Evolutionary conservation across 2,797 vertebrate species (phyloP), one percentile per base, ranked within the genome.

Genomic region (Valencia hispanica): DNA sequence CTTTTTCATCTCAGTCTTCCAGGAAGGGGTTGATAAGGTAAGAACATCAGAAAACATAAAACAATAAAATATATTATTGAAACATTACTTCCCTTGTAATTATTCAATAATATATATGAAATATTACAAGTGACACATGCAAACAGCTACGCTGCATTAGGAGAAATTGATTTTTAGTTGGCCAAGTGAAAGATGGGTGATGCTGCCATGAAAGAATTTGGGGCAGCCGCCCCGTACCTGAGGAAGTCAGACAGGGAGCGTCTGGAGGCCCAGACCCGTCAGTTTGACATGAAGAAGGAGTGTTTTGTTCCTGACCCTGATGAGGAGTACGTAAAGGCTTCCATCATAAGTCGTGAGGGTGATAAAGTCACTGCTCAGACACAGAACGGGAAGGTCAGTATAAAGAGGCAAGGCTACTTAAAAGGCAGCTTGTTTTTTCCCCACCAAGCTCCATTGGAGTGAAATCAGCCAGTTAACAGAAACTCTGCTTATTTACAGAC

Each of bases 261-360:
- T 20, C 81, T 97, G 41, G 96, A 97, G 74, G 96, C 95, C 22
- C 97, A 98, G 79, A 98, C 96, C 22, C 95, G 96, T 53, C 89
- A 90, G n/a, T 98, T 98, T 0, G 97, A 98, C 90, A 94, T 97
- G 94, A 98, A 98, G 93, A 97, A 96, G 85, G 95, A 97, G 6
- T 96, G 97, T 71, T 98, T 97, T 0, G 96, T 97, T 32, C 95
- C 95, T 0, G 97, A 97, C 75, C 5, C 92, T 74, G 96, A 96
- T 4, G 96, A 96, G 55, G 97, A 97, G 82, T 97, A 80, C 0
- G 93, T 97, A 73, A 97, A 97, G 84, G 97, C 95, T 77, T 95
- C 94, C 51, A 76, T 98, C 12, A 0, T 68, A 80, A 96, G 94
- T 82, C 95, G 95, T n/a, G 97, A 98, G 0, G 97, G 97, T 32